Conservation (phyloP, 1,140 invertebrate genomes). For the Brevipalpus yothersi region DNA sequence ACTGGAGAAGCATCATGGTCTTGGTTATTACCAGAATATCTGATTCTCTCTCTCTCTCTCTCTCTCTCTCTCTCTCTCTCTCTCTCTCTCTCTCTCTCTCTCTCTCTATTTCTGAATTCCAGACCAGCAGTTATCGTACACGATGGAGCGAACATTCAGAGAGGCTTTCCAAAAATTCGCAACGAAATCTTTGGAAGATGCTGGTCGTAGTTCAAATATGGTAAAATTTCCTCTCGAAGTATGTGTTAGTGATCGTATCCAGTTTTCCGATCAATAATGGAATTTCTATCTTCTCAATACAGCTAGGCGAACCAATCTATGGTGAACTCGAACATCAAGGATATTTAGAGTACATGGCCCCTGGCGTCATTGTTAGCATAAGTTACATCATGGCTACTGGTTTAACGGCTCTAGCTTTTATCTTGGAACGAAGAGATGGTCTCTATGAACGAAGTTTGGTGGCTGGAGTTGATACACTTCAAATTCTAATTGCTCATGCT, state of each 20-base stretch:
- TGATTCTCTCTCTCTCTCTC: too few relatives aligned
- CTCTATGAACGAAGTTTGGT: constrained; percentile 48
- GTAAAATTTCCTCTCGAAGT: constrained; percentile 27
- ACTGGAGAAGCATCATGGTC: too few relatives aligned
- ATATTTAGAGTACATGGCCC: constrained; percentile 83
- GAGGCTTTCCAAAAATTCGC: constrained; percentile 51
- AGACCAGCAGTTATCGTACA: constrained; percentile 62
- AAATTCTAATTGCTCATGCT: constrained; percentile 74
- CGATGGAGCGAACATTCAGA: constrained; percentile 39
- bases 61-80: too few relatives aligned
- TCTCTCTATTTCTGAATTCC: too few relatives aligned
- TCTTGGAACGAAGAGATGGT: constrained; percentile 69
- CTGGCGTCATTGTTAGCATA: too few relatives aligned
- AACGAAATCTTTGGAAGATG: constrained; percentile 35
- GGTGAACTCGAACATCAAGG: constrained; percentile 48
- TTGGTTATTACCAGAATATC: too few relatives aligned
- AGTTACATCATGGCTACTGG: too few relatives aligned
- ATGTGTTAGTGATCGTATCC: constrained; percentile 25
- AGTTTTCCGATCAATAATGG: background rate
- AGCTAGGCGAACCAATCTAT: constrained; percentile 47
- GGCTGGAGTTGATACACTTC: constrained; percentile 55
- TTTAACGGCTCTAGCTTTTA: too few relatives aligned
- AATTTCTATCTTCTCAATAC: background rate
- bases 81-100: too few relatives aligned
- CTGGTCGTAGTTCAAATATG: constrained; percentile 45